These are phyloP conservation scores for Siniperca obscura DNA, from an alignment of 2,797 vertebrate genomes.

Conservation along the genomic window DNA sequence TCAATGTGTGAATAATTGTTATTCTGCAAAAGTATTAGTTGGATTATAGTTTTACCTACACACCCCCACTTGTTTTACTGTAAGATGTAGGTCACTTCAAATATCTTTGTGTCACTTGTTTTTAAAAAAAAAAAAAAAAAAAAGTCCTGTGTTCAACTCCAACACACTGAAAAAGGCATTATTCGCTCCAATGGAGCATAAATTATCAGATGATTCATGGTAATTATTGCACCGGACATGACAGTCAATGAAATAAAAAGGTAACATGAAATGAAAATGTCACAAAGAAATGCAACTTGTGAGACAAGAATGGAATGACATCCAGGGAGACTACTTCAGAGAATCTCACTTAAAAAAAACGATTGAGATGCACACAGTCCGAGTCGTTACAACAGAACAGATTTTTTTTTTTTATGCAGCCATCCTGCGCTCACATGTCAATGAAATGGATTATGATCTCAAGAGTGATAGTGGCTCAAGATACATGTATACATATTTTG, in stretches of 20 bases:
- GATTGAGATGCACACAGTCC: slow-evolving; percentile 28
- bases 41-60: slow-evolving; percentile 38
- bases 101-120: slow-evolving; percentile 20
- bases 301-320: slow-evolving; percentile 17
- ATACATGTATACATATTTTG: slow-evolving; percentile 33
- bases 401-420: slow-evolving; percentile 16
- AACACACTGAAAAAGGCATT: slow-evolving; percentile 68
- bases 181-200: slow-evolving; percentile 49
- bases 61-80: not conserved
- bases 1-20: slow-evolving; percentile 27
- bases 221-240: slow-evolving; percentile 63
- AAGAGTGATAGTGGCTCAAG: slow-evolving; percentile 32
- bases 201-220: slow-evolving; percentile 47
- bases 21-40: slow-evolving; percentile 30
- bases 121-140: slow-evolving; percentile 1
- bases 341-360: slow-evolving; percentile 16
- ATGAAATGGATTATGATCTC: slow-evolving; percentile 38
- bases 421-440: slow-evolving; percentile 10
- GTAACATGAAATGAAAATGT: slow-evolving; percentile 26
- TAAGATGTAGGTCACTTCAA: slow-evolving; percentile 48
- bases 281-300: slow-evolving; percentile 26
- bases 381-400: slow-evolving; percentile 15
- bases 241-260: not conserved
- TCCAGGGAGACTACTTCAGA: slow-evolving; percentile 13
- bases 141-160: slow-evolving; percentile 37